Conservation (phyloP, 2,888 invertebrate species). For the Flexamia atlantica region DNA sequence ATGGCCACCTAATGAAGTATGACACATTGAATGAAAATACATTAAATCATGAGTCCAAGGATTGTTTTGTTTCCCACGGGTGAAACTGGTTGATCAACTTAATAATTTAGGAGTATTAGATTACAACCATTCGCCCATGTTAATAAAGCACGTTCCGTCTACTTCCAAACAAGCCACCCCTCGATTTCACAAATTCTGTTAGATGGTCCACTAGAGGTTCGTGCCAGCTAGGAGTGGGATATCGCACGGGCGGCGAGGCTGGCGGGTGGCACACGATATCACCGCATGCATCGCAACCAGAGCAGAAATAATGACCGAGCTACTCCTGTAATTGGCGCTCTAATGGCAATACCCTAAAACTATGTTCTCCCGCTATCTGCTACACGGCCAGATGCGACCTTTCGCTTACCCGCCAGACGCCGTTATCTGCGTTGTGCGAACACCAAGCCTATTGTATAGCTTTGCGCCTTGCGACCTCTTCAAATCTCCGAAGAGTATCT, state of each 20-base stretch:
- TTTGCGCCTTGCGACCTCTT: background rate
- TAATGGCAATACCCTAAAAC: conserved; percentile 55
- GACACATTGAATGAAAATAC: no score
- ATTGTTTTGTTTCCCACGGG: no score
- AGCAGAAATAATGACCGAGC: conserved; percentile 56
- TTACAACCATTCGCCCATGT: no score
- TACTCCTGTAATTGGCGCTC: conserved; percentile 24
- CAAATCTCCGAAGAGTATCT: no score
- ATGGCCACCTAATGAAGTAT: no score
- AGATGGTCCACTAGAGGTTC: background rate
- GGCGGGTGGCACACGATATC: conserved; percentile 33
- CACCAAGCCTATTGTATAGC: no score
- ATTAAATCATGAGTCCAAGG: no score
- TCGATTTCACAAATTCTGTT: no score
- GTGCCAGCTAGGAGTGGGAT: background rate
- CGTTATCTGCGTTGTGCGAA: background rate
- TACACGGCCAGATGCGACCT: conserved; percentile 24
- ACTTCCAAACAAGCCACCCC: no score
- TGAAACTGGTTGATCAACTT: no score
- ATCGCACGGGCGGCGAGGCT: conserved; percentile 24
- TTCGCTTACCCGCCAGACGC: conserved; percentile 9
- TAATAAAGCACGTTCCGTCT: no score
- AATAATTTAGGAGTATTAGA: no score
- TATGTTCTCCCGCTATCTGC: conserved; percentile 29
- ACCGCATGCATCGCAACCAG: conserved; percentile 53